A percentile compares a stretch with the other conserved stretches of the same genome.
These are phyloP conservation scores for Troides aeacus DNA, from an alignment of 2,888 invertebrate species.

Conservation along the genomic window DNA sequence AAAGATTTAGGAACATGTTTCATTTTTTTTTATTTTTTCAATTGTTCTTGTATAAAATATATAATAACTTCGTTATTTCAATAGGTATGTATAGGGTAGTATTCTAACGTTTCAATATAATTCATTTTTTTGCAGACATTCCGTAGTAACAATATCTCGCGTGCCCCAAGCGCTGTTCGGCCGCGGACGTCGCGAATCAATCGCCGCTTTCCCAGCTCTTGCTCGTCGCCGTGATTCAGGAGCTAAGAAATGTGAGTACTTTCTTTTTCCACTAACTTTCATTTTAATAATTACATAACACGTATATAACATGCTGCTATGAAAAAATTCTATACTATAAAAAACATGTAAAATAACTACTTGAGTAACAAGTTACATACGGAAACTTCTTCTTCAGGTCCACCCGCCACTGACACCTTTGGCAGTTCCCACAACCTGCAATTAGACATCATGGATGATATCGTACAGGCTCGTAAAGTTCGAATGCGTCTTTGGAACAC, in stretches of 20 bases:
- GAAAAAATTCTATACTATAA: neutral
- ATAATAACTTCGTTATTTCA: neutral
- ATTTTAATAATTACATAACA: no score
- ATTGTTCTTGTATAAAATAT: neutral
- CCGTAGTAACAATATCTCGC: constrained; percentile 91
- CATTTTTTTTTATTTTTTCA: no score
- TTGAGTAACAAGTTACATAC: neutral
- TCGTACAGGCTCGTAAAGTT: constrained; percentile 89
- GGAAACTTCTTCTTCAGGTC: constrained; percentile 69
- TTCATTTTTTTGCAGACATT: constrained; percentile 80
- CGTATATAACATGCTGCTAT: no score
- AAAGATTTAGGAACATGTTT: no score
- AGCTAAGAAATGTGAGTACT: constrained; percentile 67
- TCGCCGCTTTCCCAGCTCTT: constrained; percentile 86
- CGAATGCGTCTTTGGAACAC: constrained; percentile 92
- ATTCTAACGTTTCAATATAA: constrained; percentile 1
- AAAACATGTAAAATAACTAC: neutral
- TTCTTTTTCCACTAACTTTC: neutral
- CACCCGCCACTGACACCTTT: constrained; percentile 85
- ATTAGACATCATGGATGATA: constrained; percentile 93
- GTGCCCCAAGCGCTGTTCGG: constrained; percentile 89
- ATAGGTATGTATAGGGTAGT: no score
- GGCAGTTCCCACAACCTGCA: constrained; percentile 91
- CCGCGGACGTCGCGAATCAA: constrained; percentile 88
- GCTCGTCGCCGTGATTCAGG: constrained; percentile 70